These are phyloP conservation scores for Zosterops lateralis DNA, from an alignment of 2,113 vertebrate genomes.

Conservation along the genomic window DNA sequence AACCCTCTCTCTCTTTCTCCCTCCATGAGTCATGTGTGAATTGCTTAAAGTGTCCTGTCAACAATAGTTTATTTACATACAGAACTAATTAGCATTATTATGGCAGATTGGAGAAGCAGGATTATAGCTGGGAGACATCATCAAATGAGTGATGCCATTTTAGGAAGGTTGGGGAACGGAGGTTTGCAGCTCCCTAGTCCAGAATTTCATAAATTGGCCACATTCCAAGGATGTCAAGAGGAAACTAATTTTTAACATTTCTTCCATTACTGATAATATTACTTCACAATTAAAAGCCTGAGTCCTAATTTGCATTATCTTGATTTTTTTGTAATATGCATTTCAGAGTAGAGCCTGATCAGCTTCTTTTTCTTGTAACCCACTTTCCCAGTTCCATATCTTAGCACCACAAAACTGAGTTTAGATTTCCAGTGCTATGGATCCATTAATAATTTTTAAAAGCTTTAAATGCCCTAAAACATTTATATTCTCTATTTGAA, in stretches of 20 bases:
- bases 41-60: conserved; percentile 58
- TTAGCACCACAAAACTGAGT: neutral
- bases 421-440: neutral
- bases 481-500: neutral
- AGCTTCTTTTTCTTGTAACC: neutral
- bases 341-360: neutral
- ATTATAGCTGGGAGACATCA: neutral
- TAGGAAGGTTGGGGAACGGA: conserved; percentile 27
- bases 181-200: neutral
- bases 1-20: neutral
- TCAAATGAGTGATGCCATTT: conserved; percentile 20
- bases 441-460: neutral
- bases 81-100: conserved; percentile 58
- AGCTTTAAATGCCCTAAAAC: neutral
- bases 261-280: conserved; percentile 9
- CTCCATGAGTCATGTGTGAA: conserved; percentile 23
- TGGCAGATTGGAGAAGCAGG: conserved; percentile 21
- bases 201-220: neutral
- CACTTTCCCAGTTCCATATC: neutral
- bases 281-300: neutral
- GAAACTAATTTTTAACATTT: conserved; percentile 2
- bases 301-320: neutral
- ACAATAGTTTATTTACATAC: conserved; percentile 63
- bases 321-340: neutral
- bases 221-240: neutral